Base-by-base conservation (phyloP, 2,888 invertebrate species). In the Thumatha senex region DNA sequence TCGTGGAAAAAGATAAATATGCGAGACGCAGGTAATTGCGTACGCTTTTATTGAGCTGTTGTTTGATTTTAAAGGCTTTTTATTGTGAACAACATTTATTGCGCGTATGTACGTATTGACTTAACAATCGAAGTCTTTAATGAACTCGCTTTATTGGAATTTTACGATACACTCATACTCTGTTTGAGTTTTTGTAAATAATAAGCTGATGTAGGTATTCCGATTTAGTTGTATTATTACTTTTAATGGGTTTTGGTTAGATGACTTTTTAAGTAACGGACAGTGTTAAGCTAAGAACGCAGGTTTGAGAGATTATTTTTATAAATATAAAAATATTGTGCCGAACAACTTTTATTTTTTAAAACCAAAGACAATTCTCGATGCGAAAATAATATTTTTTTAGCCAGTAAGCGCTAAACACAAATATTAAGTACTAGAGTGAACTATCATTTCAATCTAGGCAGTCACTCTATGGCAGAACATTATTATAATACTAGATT, bases 1-100 rank as follows among this genome's bases (percentile, higher is more conserved):
- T 79, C 80, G 79, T 74, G 78, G 78, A 82, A 88, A 87, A 89
- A 89, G 89, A 89, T 89, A 89, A 90, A 90, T 89, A 89, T 82
- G 76, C 77, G 82, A 82, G 86, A 80, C 75, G 76, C 81, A 84
- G 86, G 89, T 89, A 87, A 89, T 89, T 86, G 86, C 78, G 76
- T 68, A 51, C 74, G 82, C 83, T 83, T 86, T 86, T 87, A 89
- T 89, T 86, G 86, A 87, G 80, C 76, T 71, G 77, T 84, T 86
- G 86, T 89, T 89, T 89, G 86, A 89, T 86, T 89, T 87, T 73
- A 82, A 82, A 85, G 79, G 80, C 76, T 83, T 84, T 24, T 78
- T 79, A 80, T 83, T 80, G 79, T 75, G 70, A 67, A 66, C 68
- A 67, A 64, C 61, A 74, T 77, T 76, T 75, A 76, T 72, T 71